Evolutionary conservation across 37 sponge, comb jelly and placozoan species (phyloP), one percentile per base, ranked within the genome.

Genomic region (Oopsacas minuta): DNA sequence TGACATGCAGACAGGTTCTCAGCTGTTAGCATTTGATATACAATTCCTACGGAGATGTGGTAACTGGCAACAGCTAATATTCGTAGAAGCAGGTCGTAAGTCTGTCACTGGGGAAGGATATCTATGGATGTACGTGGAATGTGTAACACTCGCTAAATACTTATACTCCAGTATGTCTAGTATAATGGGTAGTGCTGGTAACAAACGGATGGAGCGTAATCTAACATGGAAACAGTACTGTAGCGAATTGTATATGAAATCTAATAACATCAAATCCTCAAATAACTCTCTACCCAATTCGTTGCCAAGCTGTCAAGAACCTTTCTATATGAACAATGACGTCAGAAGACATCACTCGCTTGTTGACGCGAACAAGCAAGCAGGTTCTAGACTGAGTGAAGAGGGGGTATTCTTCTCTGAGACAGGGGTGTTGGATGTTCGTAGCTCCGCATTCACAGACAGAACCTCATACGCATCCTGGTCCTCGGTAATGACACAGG

Each of bases 401-500:
- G 75, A 61, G 30, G 75, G 75, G 75, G 75, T 61, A 61, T 61
- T 61, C 75, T 61, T 61, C 75, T 61, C 75, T 5, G 75, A 61
- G 20, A 10, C 30, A 5, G 30, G 75, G 20, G 32, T 12, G 28
- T 34, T 3, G 1, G 20, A 10, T 34, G 75, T 34, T 7, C 75
- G 75, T 3, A 61, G 17, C 30, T 61, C 75, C 22, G 75, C 75
- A 3, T n/a, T 61, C 75, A 61, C 75, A 25, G 75, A 61, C 20
- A 3, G 75, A 12, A 61, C 32, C 75, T 61, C 75, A 5, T 61
- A 61, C 75, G 30, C 75, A 25, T 61, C 75, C 30, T 61, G 75
- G 28, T 61, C 75, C 75, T 61, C 75, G 32, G 75, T 61, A 25
- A 25, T 61, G 17, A 61, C 75, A 10, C 75, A 61, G 75, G 75